phyloP scores from a whole-genome alignment of 2,113 vertebrate genomes.

The Mormoops blainvillei region DNA sequence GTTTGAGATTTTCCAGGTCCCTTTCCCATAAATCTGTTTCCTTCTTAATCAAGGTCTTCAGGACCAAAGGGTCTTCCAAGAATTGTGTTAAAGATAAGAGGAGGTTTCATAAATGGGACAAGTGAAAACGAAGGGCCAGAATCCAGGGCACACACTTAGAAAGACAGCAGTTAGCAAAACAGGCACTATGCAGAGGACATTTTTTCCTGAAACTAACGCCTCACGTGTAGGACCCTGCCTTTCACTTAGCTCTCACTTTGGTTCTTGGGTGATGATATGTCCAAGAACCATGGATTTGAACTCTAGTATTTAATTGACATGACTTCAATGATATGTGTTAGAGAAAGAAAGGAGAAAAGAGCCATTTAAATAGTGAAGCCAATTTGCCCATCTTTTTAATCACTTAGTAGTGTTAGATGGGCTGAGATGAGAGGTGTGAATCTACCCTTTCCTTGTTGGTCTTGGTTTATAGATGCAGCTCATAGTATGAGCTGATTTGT shows the following conservation, averaged over 20 bases:
- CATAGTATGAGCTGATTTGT: not conserved
- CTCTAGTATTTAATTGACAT: not conserved
- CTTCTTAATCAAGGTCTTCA: constrained; percentile 44
- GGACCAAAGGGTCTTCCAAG: constrained; percentile 8
- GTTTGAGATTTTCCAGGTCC: constrained; percentile 52
- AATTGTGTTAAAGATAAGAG: constrained; percentile 4
- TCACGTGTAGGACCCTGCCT: not conserved
- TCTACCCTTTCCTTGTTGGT: not conserved
- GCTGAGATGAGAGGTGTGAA: not conserved
- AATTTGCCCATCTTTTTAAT: not conserved
- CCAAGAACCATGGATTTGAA: not conserved
- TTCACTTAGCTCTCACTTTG: not conserved
- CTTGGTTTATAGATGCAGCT: not conserved
- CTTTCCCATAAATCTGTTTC: constrained; percentile 44
- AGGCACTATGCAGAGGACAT: not conserved
- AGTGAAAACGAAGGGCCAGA: not conserved
- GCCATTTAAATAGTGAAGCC: not conserved
- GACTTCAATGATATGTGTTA: not conserved
- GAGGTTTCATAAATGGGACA: not conserved
- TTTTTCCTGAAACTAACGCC: not conserved
- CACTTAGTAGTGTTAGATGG: not conserved
- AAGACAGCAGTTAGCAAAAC: not conserved
- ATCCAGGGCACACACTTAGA: not conserved
- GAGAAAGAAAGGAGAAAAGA: not conserved
- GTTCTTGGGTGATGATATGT: not conserved